Base-by-base conservation (phyloP, 2,797 vertebrate species). In the Odontamblyopus lacepedii region DNA sequence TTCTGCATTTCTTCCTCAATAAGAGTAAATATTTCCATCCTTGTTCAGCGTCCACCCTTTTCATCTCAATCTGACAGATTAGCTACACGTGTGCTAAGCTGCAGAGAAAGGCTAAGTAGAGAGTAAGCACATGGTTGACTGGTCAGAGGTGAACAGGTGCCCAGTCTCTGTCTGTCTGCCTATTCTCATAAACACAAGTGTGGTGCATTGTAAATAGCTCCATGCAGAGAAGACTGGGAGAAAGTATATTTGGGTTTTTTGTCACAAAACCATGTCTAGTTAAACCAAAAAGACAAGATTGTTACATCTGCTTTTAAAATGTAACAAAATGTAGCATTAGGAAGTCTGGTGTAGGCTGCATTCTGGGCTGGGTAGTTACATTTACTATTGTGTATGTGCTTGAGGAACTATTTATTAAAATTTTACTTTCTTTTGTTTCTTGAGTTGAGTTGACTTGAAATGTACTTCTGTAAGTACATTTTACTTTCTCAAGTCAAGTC, bases 111-210 rank as follows among this genome's bases (percentile, higher is more conserved):
- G 18, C 53, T 68, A 38, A 23, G 68, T 74, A 60, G 60, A 63
- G n/a, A 73, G 59, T 82, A 70, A 76, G 69, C 78, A 83, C 16
- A 78, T 41, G 76, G 38, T 78, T 62, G 15, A 76, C 23, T 73
- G 65, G 80, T 84, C 79, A 88, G 82, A 89, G 89, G 83, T 89
- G 85, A 91, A 91, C 90, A 91, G 89, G 88, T 92, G 90, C 74
- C 74, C 78, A 61, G 67, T 75, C 67, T 62, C 76, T 16, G 70
- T 55, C 62, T 78, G 75, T 81, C 81, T 82, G 72, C 71, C 62
- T 71, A 32, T 63, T 69, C 74, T 57, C 55, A 63, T 57, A 80
- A 61, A 74, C 81, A 74, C 78, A 74, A 56, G 76, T 66, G 69
- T 60, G 44, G 69, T 57, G 56, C 30, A 18, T 26, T 65, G 44